Evolutionary conservation across 2,113 vertebrate genomes (phyloP).

Genomic region (Catharus fuscescens): DNA sequence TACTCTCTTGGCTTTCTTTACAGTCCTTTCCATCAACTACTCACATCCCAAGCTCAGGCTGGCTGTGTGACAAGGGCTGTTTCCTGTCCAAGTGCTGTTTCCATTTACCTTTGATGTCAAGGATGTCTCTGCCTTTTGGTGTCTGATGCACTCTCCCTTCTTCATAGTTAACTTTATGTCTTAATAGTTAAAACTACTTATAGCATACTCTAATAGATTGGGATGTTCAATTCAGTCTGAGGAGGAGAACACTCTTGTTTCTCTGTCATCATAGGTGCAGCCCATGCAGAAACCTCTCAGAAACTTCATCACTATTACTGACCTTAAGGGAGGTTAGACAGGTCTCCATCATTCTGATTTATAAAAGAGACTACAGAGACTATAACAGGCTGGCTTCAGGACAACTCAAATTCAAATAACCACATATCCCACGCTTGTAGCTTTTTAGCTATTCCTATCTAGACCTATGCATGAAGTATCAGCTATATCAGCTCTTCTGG

Average conservation of each 20-base stretch:
- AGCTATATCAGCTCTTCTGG: background rate
- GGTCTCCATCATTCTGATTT: background rate
- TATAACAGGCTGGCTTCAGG: background rate
- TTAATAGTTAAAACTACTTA: background rate
- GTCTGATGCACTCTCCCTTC: background rate
- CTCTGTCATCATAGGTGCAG: background rate
- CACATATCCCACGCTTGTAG: background rate
- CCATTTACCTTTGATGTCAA: background rate
- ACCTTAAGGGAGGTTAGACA: background rate
- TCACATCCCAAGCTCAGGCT: background rate
- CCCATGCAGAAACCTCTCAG: background rate
- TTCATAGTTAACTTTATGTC: background rate
- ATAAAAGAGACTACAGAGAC: background rate
- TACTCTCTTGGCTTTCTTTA: background rate
- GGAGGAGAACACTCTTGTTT: background rate
- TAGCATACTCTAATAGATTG: background rate
- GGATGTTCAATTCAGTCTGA: background rate
- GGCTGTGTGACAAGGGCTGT: background rate
- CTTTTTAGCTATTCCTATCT: background rate
- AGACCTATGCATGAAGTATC: background rate
- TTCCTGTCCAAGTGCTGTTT: background rate
- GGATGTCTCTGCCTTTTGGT: background rate
- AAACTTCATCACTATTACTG: background rate
- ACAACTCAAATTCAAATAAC: background rate
- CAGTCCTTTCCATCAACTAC: background rate